phyloP scores from a whole-genome alignment of 92 coral and sea anemone species.

The Metridium senile region DNA sequence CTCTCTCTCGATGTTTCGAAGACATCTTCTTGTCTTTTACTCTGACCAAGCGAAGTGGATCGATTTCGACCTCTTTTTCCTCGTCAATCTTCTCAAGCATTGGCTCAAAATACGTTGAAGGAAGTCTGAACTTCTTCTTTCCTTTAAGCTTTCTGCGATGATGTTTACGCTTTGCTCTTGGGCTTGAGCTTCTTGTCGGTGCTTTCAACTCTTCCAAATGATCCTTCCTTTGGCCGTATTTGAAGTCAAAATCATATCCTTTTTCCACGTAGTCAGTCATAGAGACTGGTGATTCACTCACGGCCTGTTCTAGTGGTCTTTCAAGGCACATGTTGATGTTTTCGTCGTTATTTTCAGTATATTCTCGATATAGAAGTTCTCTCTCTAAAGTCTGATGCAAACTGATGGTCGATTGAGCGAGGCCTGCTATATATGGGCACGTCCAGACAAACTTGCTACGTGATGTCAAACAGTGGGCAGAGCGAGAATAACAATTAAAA shows the following conservation, averaged over 20 bases:
- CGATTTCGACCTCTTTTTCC: slow-evolving; percentile 60
- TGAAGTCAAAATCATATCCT: slow-evolving; percentile 84
- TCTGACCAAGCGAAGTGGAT: slow-evolving; percentile 33
- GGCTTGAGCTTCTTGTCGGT: slow-evolving; percentile 57
- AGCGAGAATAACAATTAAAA: slow-evolving; percentile 48
- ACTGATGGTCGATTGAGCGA: background rate
- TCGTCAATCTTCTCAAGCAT: slow-evolving; percentile 92
- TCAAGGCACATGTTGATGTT: slow-evolving; percentile 37
- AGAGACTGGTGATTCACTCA: slow-evolving; percentile 66
- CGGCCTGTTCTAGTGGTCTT: slow-evolving; percentile 44
- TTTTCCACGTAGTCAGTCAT: slow-evolving; percentile 70
- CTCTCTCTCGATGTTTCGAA: slow-evolving; percentile 82
- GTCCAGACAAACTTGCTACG: slow-evolving; percentile 40
- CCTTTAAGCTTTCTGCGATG: slow-evolving; percentile 61
- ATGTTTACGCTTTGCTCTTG: slow-evolving; percentile 54
- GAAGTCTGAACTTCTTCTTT: slow-evolving; percentile 59
- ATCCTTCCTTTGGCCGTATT: slow-evolving; percentile 69
- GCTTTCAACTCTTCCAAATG: slow-evolving; percentile 48
- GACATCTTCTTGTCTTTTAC: slow-evolving; percentile 59
- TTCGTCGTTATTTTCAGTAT: slow-evolving; percentile 1
- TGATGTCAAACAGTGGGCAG: slow-evolving; percentile 16
- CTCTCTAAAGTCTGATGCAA: slow-evolving; percentile 6
- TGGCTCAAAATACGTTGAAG: slow-evolving; percentile 63
- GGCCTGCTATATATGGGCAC: slow-evolving; percentile 18
- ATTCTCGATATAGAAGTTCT: background rate